Conservation (phyloP, 2,888 invertebrate genomes). For the Halictus ligatus region DNA sequence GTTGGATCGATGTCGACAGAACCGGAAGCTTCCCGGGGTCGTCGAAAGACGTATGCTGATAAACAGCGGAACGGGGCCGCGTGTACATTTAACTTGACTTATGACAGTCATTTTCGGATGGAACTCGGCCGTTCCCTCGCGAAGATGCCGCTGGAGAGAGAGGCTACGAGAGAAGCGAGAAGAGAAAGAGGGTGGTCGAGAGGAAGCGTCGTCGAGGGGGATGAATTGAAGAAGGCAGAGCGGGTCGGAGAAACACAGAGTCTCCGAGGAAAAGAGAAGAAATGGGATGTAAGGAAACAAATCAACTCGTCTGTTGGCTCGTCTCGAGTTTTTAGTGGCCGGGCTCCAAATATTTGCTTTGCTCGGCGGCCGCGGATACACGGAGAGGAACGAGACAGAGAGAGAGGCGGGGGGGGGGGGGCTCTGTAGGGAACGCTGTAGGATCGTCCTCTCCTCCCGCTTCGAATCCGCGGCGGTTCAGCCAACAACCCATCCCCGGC, state of each 20-base stretch:
- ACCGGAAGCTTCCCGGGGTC: conserved; percentile 42
- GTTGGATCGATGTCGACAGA: conserved; percentile 41
- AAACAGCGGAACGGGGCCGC: conserved; percentile 60
- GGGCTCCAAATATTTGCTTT: conserved; percentile 84
- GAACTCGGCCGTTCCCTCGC: conserved; percentile 54
- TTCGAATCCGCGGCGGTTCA: conserved; percentile 59
- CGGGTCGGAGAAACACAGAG: conserved; percentile 16
- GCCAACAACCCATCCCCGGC: conserved; percentile 69
- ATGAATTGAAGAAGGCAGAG: conserved; percentile 41
- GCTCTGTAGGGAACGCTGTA: conserved; percentile 48
- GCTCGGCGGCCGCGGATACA: conserved; percentile 77
- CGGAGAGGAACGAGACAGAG: conserved; percentile 25
- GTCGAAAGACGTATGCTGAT: conserved; percentile 59
- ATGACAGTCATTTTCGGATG: conserved; percentile 69
- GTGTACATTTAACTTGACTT: conserved; percentile 67
- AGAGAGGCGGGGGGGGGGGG: no score
- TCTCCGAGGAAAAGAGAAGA: conserved; percentile 63
- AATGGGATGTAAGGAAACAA: conserved; percentile 81
- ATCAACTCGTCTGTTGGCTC: conserved; percentile 83
- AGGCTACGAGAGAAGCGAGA: background rate
- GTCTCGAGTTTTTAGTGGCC: conserved; percentile 84
- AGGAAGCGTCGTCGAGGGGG: conserved; percentile 1
- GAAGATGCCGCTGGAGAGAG: background rate
- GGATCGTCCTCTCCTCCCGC: conserved; percentile 38
- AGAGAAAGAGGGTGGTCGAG: conserved; percentile 29